Conservation (phyloP, 2,797 vertebrate genomes). For the Myotis findleyi region DNA sequence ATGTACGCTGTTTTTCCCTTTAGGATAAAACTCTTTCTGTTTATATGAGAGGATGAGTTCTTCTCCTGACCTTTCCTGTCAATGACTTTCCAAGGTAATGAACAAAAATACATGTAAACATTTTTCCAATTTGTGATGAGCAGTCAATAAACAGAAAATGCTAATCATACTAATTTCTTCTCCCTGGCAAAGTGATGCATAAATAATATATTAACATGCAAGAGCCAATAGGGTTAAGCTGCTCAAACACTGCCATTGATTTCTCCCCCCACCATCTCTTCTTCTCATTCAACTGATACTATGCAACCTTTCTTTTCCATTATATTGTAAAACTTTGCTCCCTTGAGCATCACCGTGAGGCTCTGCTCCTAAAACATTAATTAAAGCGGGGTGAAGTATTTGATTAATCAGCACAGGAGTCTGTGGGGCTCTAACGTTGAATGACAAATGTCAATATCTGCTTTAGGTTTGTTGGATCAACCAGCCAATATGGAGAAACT, state of each 20-base stretch:
- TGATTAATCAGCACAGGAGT: slow-evolving; percentile 94
- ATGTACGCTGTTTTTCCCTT: slow-evolving; percentile 51
- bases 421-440: slow-evolving; percentile 89
- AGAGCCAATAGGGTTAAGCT: slow-evolving; percentile 87
- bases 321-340: slow-evolving; percentile 86
- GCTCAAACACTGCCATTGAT: slow-evolving; percentile 89
- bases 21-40: slow-evolving; percentile 55
- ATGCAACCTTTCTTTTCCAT: slow-evolving; percentile 84
- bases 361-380: slow-evolving; percentile 92
- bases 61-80: slow-evolving; percentile 65
- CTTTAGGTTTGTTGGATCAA: slow-evolving; percentile 92
- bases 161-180: slow-evolving; percentile 86
- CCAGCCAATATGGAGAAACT: slow-evolving; percentile 92
- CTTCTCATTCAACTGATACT: slow-evolving; percentile 84
- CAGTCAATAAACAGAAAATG: slow-evolving; percentile 86
- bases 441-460: slow-evolving; percentile 97
- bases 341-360: slow-evolving; percentile 85
- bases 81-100: slow-evolving; percentile 81
- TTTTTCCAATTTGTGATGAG: slow-evolving; percentile 83
- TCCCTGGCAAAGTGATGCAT: slow-evolving; percentile 76
- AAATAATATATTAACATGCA: slow-evolving; percentile 87
- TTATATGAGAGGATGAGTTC: slow-evolving; percentile 31
- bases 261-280: slow-evolving; percentile 80
- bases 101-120: slow-evolving; percentile 81
- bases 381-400: slow-evolving; percentile 92